Percentiles rank a stretch among this genome's conserved stretches.
These are phyloP conservation scores for Cyprinodon brontotheroides DNA, from an alignment of 2,113 vertebrate genomes.

Conservation along the genomic window DNA sequence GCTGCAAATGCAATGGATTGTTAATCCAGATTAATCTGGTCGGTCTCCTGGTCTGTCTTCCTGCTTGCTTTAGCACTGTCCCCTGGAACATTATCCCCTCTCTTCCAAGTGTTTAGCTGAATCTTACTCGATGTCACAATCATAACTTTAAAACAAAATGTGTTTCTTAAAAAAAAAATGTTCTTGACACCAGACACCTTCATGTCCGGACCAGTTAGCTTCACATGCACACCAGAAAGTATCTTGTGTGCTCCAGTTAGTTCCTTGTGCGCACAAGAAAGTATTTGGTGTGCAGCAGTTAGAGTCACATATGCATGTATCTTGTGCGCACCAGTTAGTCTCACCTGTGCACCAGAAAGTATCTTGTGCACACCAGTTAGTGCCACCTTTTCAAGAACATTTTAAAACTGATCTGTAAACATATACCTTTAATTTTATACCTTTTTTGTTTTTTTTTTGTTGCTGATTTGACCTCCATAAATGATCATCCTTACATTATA, in stretches of 20 bases:
- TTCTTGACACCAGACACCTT: too few species aligned
- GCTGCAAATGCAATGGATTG: constrained; percentile 12
- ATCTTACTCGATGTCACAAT: not conserved
- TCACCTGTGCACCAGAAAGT: too few species aligned
- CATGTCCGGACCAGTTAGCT: too few species aligned
- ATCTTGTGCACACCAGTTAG: not conserved
- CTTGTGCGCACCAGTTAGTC: too few species aligned
- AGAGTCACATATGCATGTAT: too few species aligned
- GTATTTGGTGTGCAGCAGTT: too few species aligned
- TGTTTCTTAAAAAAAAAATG: too few species aligned
- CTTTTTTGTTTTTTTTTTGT: too few species aligned
- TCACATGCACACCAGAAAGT: too few species aligned
- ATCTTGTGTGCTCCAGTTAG: too few species aligned
- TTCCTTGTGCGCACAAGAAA: too few species aligned
- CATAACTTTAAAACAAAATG: not conserved
- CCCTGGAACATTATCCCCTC: not conserved
- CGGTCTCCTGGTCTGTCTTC: not conserved
- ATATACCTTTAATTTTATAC: constrained; percentile 12
- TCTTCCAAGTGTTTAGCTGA: not conserved
- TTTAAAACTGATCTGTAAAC: constrained; percentile 16
- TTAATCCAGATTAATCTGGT: not conserved
- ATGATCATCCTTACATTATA: not conserved
- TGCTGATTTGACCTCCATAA: constrained; percentile 63
- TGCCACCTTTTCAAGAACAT: constrained; percentile 12
- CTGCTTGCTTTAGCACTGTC: not conserved